phyloP scores from a whole-genome alignment of 2,888 invertebrate genomes.

The Apamea crenata region DNA sequence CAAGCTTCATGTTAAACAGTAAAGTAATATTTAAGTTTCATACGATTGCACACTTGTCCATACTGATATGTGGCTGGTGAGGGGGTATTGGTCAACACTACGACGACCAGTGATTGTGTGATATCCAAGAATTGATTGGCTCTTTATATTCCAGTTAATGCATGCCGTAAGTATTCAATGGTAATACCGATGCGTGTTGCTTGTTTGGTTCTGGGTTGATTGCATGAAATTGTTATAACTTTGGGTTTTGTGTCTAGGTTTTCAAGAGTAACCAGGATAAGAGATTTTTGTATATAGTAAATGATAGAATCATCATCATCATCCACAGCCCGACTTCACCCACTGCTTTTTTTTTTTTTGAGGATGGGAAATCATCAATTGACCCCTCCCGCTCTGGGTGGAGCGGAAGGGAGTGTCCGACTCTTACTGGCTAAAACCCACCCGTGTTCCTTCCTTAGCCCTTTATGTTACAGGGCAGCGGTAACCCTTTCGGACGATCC shows the following conservation, averaged over 20 bases:
- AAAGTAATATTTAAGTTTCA: conserved; percentile 16
- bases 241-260: not conserved
- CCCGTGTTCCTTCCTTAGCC: too few relatives aligned
- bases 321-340: not conserved
- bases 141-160: conserved; percentile 45
- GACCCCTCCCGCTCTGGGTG: too few relatives aligned
- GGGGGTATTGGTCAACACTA: conserved; percentile 38
- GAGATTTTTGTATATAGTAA: not conserved
- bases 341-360: too few relatives aligned
- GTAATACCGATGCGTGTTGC: conserved; percentile 5
- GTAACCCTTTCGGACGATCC: too few relatives aligned
- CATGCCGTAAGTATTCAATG: conserved; percentile 18
- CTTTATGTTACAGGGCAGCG: too few relatives aligned
- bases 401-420: too few relatives aligned
- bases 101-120: conserved; percentile 39
- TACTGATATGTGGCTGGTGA: not conserved
- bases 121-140: conserved; percentile 42
- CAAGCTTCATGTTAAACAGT: not conserved
- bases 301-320: not conserved
- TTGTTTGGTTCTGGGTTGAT: not conserved
- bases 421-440: too few relatives aligned
- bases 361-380: too few relatives aligned
- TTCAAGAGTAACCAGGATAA: too few relatives aligned
- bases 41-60: not conserved
- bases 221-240: not conserved